Evolutionary conservation across 2,797 vertebrate species (phyloP).

Genomic region (Staurois parvus): DNA sequence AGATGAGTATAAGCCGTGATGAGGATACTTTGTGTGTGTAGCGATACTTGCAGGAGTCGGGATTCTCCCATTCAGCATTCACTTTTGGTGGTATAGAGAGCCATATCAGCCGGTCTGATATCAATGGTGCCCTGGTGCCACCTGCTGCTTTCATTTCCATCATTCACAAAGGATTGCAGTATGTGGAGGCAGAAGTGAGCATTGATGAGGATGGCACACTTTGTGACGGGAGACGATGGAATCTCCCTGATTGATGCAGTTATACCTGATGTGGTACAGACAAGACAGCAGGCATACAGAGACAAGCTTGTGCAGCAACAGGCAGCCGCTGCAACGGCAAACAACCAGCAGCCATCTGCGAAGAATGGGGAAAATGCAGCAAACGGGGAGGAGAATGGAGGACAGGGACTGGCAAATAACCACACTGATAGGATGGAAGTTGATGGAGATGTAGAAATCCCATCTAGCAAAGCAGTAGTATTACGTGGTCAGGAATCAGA

Average conservation of each 20-base stretch:
- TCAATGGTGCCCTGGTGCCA: slow-evolving; percentile 97
- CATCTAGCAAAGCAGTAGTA: slow-evolving; percentile 97
- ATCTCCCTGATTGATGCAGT: slow-evolving; percentile 96
- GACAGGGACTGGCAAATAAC: slow-evolving; percentile 94
- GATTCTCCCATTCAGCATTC: slow-evolving; percentile 98
- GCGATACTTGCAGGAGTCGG: too few relatives aligned
- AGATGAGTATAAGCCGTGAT: too few relatives aligned
- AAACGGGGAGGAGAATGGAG: slow-evolving; percentile 96
- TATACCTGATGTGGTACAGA: slow-evolving; percentile 97
- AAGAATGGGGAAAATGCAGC: slow-evolving; percentile 97
- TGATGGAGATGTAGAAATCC: slow-evolving; percentile 96
- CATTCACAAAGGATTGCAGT: slow-evolving; percentile 98
- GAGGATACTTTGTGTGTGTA: too few relatives aligned
- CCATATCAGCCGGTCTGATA: slow-evolving; percentile 99
- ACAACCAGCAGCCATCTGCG: slow-evolving; percentile 85
- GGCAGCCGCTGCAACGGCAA: slow-evolving; percentile 75
- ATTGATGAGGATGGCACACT: slow-evolving; percentile 98
- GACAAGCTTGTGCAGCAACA: slow-evolving; percentile 98
- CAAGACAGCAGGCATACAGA: slow-evolving; percentile 94
- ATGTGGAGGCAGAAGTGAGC: slow-evolving; percentile 99
- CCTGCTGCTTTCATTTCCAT: slow-evolving; percentile 98
- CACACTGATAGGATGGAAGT: slow-evolving; percentile 98
- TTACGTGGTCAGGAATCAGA: slow-evolving; percentile 95
- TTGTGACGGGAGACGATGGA: slow-evolving; percentile 96
- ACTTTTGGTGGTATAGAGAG: slow-evolving; percentile 99